Percentiles rank a stretch among this genome's conserved stretches.
These are phyloP conservation scores for Spongilla lacustris DNA, from an alignment of 37 sponge, comb jelly and placozoan genomes.

Conservation along the genomic window DNA sequence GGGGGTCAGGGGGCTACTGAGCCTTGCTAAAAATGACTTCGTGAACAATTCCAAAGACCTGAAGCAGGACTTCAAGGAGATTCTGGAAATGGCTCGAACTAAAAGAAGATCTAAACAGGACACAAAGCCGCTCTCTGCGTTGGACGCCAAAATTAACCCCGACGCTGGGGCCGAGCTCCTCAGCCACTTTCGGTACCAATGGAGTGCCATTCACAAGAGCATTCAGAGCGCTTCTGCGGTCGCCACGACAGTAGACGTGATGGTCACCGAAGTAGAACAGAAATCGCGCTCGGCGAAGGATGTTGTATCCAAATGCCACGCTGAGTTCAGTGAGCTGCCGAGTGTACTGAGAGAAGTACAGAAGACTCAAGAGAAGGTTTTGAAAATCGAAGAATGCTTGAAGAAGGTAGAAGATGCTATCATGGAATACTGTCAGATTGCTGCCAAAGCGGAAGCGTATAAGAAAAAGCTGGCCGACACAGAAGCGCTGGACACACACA, in stretches of 20 bases:
- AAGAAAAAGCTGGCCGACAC: conserved; percentile 43
- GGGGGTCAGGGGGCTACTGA: conserved; percentile 7
- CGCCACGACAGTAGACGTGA: conserved; percentile 15
- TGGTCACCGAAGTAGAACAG: conserved; percentile 9
- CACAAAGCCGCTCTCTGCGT: conserved; percentile 2
- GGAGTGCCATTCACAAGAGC: conserved; percentile 37
- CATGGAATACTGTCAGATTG: conserved; percentile 12
- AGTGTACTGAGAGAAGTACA: conserved; percentile 36
- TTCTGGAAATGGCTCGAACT: conserved; percentile 27
- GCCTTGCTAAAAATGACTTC: conserved; percentile 33
- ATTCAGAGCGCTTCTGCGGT: conserved; percentile 11
- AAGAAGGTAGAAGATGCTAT: conserved; percentile 47
- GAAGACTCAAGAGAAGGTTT: conserved; percentile 33
- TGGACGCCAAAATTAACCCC: conserved; percentile 16
- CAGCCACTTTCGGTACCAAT: conserved; percentile 45
- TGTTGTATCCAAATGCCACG: conserved; percentile 22
- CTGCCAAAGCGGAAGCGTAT: conserved; percentile 42
- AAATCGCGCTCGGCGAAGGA: conserved; percentile 21
- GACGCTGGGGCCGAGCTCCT: conserved; percentile 68
- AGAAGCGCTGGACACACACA: conserved; percentile 38
- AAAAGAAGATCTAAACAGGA: background rate
- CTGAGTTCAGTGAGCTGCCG: conserved; percentile 51
- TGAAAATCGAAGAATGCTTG: conserved; percentile 34
- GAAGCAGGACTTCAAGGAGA: conserved; percentile 39
- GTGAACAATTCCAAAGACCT: conserved; percentile 10